Base-by-base conservation (phyloP, 2,113 vertebrate genomes). In the Pachyramphus minor region DNA sequence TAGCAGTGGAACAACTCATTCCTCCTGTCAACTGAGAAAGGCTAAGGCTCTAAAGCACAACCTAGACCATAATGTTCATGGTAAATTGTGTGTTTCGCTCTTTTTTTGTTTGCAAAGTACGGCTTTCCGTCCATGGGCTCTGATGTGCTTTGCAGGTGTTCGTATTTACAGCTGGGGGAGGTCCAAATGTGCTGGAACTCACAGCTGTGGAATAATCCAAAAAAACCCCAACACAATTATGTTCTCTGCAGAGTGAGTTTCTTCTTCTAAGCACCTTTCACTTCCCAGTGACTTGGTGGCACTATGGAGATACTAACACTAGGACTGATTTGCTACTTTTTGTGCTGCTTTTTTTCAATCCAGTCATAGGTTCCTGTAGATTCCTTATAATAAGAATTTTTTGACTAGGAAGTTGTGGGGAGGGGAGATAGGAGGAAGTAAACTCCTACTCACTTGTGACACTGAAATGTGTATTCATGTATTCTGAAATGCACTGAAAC, bases 211-310 rank as follows among this genome's bases (percentile, higher is more conserved):
- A 41, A 56, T 53, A 89, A n/a, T 28, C 5, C 0, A 9, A 62
- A 0, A 10, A 60, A 56, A 59, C 6, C 0, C 0, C 0, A 58
- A 12, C 11, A 5, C 41, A 63, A 23, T 25, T 52, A 10, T 42
- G 4, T 37, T 84, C 42, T 91, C 69, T 68, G 24, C 45, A 60
- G 52, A 58, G 21, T 52, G 17, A 5, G 5, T 82, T 94, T 91
- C 44, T 86, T 92, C 31, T 17, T 87, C 31, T 25, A 14, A 87
- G 68, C 50, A 64, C 24, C 42, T 22, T 56, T 60, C 41, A 31
- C 9, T 90, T 86, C 33, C 33, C 50, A 59, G 23, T 59, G 31
- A 41, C 60, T 71, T 84, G 33, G 42, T 39, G 35, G 49, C n/a
- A 47, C 42, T 66, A 20, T 49, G 35, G 17, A 85, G 25, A 41